Evolutionary conservation across 2,888 invertebrate genomes (phyloP), one percentile per base, ranked within the genome.

Genomic region (Brenthis hecate): DNA sequence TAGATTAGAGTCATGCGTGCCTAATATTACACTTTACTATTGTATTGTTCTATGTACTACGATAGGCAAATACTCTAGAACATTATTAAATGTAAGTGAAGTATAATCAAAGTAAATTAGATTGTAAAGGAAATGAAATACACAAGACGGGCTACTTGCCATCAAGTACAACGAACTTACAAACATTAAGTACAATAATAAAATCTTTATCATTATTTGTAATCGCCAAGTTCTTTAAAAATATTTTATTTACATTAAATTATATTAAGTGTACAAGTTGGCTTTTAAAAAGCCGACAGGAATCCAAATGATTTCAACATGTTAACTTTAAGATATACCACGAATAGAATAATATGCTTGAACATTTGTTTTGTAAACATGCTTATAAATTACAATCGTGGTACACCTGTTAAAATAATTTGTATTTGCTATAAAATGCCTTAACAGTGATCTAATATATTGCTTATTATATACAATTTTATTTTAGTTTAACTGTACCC

Each of bases 1-100:
- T 89, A 90, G 86, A 90, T 87, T 88, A 85, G 88, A 87, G 89
- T 85, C 83, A 83, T 81, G 90, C 87, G 92, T 92, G 92, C 92
- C 91, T 92, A 91, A 90, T 86, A 82, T 81, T 66, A 66, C 56
- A 65, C 60, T 64, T 51, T 66, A 69, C 51, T 56, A 63, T 69
- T 57, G 51, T 65, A 72, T 50, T 63, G 47, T 57, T 56, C 47
- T 50, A 66, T 6, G 47, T 64, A 66, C 51, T 58, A 66, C 32
- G 32, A 54, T 51, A 62, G 23, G 53, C 50, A 53, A 66, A 58
- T 43, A 56, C 56, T 48, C 61, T 53, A 48, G n/a, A 61, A 23
- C 62, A 54, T 65, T 63, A 32, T 55, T 57, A 48, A 57, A 65
- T 68, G 54, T 23, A 60, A 54, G 43, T 47, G 36, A 43, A 53